phyloP scores from a whole-genome alignment of 2,113 vertebrate genomes.

The Pygoscelis antarcticus region DNA sequence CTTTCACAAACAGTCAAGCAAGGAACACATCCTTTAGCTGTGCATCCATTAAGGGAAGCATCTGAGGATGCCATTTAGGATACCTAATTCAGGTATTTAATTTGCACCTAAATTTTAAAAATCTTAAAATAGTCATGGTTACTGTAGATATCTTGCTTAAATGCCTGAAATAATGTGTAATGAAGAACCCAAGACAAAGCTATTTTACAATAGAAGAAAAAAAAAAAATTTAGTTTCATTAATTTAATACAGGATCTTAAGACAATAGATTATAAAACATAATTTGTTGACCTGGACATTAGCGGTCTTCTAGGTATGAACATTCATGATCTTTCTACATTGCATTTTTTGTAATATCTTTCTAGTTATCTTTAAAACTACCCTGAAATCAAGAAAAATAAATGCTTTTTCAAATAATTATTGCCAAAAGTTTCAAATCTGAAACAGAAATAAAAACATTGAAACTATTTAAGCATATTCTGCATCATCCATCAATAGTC shows the following conservation, averaged over 20 bases:
- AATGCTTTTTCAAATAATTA: not conserved
- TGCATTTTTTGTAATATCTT: not conserved
- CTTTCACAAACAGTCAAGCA: not conserved
- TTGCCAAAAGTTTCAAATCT: not conserved
- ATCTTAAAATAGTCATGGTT: not conserved
- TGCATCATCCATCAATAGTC: rapidly evolving
- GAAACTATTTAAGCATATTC: not conserved
- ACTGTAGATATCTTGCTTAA: not conserved
- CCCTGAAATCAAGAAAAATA: not conserved
- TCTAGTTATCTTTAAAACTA: not conserved
- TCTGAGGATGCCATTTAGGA: not conserved
- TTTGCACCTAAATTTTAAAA: not conserved
- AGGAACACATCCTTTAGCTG: not conserved
- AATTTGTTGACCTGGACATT: not conserved
- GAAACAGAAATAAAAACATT: not conserved
- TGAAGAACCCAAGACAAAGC: not conserved
- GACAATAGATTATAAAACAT: not conserved
- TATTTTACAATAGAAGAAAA: not conserved
- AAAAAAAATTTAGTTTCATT: not conserved
- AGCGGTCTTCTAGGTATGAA: not conserved
- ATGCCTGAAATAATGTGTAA: not conserved
- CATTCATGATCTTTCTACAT: not conserved
- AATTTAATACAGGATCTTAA: not conserved
- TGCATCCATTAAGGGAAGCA: not conserved
- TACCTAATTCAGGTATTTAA: not conserved